Conservation (phyloP, 2,113 vertebrate species). For the Vombatus ursinus region DNA sequence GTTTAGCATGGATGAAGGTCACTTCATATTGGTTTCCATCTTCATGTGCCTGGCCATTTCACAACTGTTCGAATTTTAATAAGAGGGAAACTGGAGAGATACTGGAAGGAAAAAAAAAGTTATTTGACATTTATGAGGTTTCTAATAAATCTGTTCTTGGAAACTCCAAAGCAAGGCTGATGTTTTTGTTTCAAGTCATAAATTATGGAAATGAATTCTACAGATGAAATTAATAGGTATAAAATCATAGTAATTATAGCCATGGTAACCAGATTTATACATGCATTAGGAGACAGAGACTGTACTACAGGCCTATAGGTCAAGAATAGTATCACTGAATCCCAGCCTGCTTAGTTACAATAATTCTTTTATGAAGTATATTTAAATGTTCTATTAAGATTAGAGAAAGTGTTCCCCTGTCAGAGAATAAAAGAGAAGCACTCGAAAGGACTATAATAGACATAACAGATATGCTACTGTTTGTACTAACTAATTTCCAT, state of each 20-base stretch:
- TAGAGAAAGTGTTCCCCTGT: constrained; percentile 28
- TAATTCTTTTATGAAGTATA: constrained; percentile 53
- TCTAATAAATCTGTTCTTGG: constrained; percentile 73
- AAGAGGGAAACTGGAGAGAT: constrained; percentile 68
- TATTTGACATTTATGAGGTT: constrained; percentile 73
- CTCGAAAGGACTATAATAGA: neutral
- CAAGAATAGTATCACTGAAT: constrained; percentile 62
- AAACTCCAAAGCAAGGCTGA: constrained; percentile 69
- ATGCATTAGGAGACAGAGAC: constrained; percentile 69
- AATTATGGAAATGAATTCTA: constrained; percentile 82
- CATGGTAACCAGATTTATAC: constrained; percentile 80
- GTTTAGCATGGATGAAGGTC: constrained; percentile 81
- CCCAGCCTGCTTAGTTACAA: constrained; percentile 58
- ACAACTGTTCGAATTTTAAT: constrained; percentile 84
- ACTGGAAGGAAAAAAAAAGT: constrained; percentile 51
- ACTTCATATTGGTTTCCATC: constrained; percentile 82
- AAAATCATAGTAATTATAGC: constrained; percentile 85
- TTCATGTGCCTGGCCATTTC: constrained; percentile 79
- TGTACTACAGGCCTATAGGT: constrained; percentile 60
- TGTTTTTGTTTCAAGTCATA: constrained; percentile 81
- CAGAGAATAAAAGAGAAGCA: constrained; percentile 25
- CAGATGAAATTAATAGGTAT: constrained; percentile 82
- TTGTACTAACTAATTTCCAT: neutral
- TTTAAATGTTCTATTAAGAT: constrained; percentile 69
- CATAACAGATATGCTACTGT: neutral